Base-by-base conservation (phyloP, 2,113 vertebrate genomes). In the Bubo blakistoni region DNA sequence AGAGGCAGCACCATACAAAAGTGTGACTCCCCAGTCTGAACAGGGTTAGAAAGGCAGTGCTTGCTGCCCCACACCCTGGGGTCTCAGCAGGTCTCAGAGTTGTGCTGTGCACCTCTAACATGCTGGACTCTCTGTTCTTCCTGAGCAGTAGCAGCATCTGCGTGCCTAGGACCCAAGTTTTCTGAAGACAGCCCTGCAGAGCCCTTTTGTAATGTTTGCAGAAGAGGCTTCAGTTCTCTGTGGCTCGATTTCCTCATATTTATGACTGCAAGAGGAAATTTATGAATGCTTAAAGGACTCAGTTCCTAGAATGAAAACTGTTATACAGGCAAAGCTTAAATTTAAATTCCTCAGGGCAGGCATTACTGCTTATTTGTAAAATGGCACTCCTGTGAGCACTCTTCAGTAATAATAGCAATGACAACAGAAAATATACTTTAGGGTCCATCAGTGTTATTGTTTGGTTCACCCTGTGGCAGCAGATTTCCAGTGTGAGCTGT, bases 1-100 rank as follows among this genome's bases (percentile, higher is more conserved):
- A 13, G 8, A 86, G 21, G 25, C 46, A 67, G 30, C 36, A n/a
- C 12, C 4, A 2, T 36, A 16, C 0, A 0, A 6, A 78, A 54
- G 13, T 1, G 0, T 16, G 16, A 66, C 8, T 88, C 16, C 12
- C 10, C 19, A 79, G 27, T 11, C 32, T 36, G 21, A 76, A 13
- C 2, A 59, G 20, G 11, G 2, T 49, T 65, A 46, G 20, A 42
- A 73, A 57, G 63, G 14, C 15, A 26, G 2, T 13, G 13, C 42
- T 82, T 81, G 73, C 36, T 84, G 18, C 27, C 26, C 30, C 26
- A 5, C 1, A 2, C 8, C 18, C 46, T 71, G 65, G 29, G 8
- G n/a, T 44, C 51, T 84, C 55, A 44, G 44, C 63, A 65, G 10
- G 34, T 10, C 10, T 8, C 47, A 29, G 72, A 36, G 13, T 10